Evolutionary conservation across 2,888 invertebrate genomes (phyloP), one percentile per base, ranked within the genome.

Genomic region (Ferdinandea cuprea): DNA sequence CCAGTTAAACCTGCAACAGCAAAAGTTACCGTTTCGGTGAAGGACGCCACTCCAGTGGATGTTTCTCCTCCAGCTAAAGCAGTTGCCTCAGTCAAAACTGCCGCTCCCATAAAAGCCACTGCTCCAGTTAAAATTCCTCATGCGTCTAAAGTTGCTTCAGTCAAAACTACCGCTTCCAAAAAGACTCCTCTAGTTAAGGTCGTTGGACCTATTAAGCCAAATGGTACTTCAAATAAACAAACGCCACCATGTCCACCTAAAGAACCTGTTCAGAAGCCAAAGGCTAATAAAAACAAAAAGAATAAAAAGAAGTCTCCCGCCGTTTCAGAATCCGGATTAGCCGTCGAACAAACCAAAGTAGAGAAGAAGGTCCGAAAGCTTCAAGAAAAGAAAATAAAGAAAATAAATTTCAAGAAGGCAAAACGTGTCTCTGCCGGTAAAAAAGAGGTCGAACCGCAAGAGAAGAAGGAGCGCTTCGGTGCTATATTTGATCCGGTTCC

Each of bases 401-500:
- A 77, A 17, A 42, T 77, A 11, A 63, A 63, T 6, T 42, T 44
- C 11, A 42, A 28, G 8, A 76, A 68, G 8, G 25, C 25, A 2
- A 35, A 74, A 19, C 13, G 3, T 4, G 35, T 9, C 5, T 42
- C 37, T 8, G 21, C 37, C 35, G 30, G 42, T 9, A 15, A 19
- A 2, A 21, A 19, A 0, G 7, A 19, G 15, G 28, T 17, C 6
- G 50, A 13, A 52, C 28, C 11, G 37, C 46, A 35, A 11, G 52
- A 42, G 17, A 72, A 59, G 15, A 30, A 61, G 3, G 8, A 32
- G 15, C 40, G n/a, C 28, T 3, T 5, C 8, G 30, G 0, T 5
- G 25, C 7, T 6, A 44, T 44, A 1, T 15, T 46, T 13, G 88
- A 89, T 28, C 56, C 88, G 0, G 72, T 87, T 30, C 78, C 87